Percentiles rank a stretch among this genome's conserved stretches.
Evolutionary conservation across 2,797 vertebrate genomes (phyloP).

Genomic region (Jordanella pulchra): DNA sequence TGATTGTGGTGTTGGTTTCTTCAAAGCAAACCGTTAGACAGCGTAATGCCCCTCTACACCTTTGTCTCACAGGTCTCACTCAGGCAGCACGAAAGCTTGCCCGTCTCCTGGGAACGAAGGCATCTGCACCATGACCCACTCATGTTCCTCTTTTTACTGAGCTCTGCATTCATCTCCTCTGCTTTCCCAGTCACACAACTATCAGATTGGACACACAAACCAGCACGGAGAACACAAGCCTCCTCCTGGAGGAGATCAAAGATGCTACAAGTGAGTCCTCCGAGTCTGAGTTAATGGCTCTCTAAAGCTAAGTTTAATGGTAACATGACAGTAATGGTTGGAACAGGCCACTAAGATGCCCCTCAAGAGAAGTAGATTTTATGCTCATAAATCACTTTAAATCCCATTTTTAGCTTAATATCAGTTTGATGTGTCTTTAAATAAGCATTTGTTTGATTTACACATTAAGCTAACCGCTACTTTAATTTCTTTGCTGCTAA

Average conservation of each 20-base stretch:
- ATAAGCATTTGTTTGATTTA: constrained; percentile 32
- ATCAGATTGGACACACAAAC: constrained; percentile 67
- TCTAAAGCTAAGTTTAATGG: constrained; percentile 40
- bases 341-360: constrained; percentile 36
- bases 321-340: constrained; percentile 60
- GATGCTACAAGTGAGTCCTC: constrained; percentile 68
- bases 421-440: constrained; percentile 17
- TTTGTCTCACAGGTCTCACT: constrained; percentile 73
- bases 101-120: constrained; percentile 82
- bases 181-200: constrained; percentile 74
- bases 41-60: constrained; percentile 26
- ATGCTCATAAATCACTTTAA: constrained; percentile 44
- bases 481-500: constrained; percentile 46
- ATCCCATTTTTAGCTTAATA: constrained; percentile 13
- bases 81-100: constrained; percentile 53
- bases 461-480: constrained; percentile 30
- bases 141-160: constrained; percentile 79
- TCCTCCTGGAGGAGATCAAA: constrained; percentile 77
- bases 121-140: constrained; percentile 78
- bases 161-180: constrained; percentile 74
- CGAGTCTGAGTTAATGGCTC: constrained; percentile 67
- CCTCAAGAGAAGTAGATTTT: constrained; percentile 24
- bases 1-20: constrained; percentile 72
- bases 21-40: constrained; percentile 78
- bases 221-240: constrained; percentile 32